Conservation (phyloP, 2,797 vertebrate species). For the Pseudomugil tenellus region DNA sequence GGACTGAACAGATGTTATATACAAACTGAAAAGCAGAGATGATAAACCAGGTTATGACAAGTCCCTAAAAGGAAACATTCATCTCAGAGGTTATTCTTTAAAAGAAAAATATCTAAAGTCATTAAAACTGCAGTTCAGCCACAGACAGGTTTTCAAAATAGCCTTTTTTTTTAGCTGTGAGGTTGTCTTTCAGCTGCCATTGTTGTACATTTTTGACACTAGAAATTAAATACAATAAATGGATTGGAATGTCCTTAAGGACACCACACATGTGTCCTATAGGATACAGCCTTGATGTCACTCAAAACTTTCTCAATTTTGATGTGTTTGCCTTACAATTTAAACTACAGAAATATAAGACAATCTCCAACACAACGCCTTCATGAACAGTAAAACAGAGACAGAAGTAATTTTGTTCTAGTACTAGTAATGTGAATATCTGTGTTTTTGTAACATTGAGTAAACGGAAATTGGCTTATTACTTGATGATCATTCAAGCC, state of each 20-base stretch:
- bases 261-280: not conserved
- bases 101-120: conserved; percentile 17
- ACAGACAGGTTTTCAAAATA: not conserved
- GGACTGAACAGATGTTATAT: conserved; percentile 23
- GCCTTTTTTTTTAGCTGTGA: not conserved
- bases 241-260: not conserved
- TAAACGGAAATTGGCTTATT: too few relatives aligned
- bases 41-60: conserved; percentile 11
- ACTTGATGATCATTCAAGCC: not conserved
- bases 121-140: conserved; percentile 3
- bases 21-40: conserved; percentile 6
- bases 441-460: too few relatives aligned
- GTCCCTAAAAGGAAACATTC: conserved; percentile 18
- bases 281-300: not conserved
- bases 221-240: not conserved
- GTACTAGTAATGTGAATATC: too few relatives aligned
- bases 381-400: not conserved
- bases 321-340: not conserved
- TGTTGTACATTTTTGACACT: not conserved
- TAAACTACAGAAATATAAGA: not conserved
- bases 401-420: not conserved
- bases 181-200: not conserved
- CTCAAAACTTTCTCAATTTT: not conserved
- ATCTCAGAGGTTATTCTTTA: conserved; percentile 1
- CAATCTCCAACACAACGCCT: not conserved